These are phyloP conservation scores for Dallia pectoralis DNA, from an alignment of 2,797 vertebrate genomes.

Conservation along the genomic window DNA sequence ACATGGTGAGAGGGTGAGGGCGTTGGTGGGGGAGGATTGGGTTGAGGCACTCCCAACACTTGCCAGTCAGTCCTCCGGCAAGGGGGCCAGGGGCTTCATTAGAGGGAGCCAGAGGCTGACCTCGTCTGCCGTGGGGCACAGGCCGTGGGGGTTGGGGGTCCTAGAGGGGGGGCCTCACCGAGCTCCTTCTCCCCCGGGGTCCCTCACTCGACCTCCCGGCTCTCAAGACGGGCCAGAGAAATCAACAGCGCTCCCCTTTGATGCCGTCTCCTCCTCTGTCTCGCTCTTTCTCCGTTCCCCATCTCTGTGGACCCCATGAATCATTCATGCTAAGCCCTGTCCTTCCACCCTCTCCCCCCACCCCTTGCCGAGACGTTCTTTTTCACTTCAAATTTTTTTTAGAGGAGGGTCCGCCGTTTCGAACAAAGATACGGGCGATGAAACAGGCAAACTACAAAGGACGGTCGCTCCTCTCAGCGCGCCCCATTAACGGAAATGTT, in stretches of 20 bases:
- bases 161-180: slow-evolving; percentile 41
- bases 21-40: slow-evolving; percentile 24
- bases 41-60: slow-evolving; percentile 51
- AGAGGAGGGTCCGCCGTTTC: slow-evolving; percentile 40
- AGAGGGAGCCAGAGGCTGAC: slow-evolving; percentile 43
- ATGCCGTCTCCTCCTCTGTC: slow-evolving; percentile 68
- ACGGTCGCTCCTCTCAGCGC: slow-evolving; percentile 55
- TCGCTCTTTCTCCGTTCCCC: slow-evolving; percentile 52
- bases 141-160: slow-evolving; percentile 33
- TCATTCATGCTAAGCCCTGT: slow-evolving; percentile 73
- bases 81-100: slow-evolving; percentile 62
- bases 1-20: slow-evolving; percentile 2
- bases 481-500: slow-evolving; percentile 64
- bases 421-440: slow-evolving; percentile 25
- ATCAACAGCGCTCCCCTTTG: slow-evolving; percentile 74
- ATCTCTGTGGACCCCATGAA: slow-evolving; percentile 78
- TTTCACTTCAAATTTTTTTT: slow-evolving; percentile 45
- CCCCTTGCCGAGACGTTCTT: slow-evolving; percentile 53
- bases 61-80: slow-evolving; percentile 53
- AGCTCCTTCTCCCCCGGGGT: slow-evolving; percentile 68
- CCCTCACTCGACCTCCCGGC: slow-evolving; percentile 73
- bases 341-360: slow-evolving; percentile 54
- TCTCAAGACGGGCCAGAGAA: slow-evolving; percentile 72
- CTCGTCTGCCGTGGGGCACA: slow-evolving; percentile 62
- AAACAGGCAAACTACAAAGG: slow-evolving; percentile 60